Evolutionary conservation across 2,888 invertebrate species (phyloP), one percentile per base, ranked within the genome.

Genomic region (Stenotaenia linearis): DNA sequence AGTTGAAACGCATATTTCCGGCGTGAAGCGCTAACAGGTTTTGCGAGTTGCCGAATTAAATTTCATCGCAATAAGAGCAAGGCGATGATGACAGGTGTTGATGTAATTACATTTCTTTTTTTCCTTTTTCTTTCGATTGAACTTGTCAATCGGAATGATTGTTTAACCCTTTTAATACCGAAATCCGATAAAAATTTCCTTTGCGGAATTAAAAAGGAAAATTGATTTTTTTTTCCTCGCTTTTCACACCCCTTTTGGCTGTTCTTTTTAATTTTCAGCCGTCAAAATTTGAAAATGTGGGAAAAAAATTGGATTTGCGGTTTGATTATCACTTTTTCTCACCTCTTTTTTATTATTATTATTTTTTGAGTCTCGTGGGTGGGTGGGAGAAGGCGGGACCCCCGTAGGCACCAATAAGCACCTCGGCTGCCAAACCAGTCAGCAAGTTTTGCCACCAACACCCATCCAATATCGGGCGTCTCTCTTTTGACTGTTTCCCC

Each of bases 381-480:
- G 69, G 69, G 6, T 6, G 18, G 69, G 69, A 25, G 69, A 69
- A 69, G 69, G 69, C 69, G 69, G 69, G 69, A 69, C 69, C 69
- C 69, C 69, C 25, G 69, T 69, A 69, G 77, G 40, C 35, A 77
- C 78, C 78, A 78, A 78, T 78, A 78, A 78, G 56, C 61, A 61
- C 56, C 61, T 78, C 23, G 74, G 79, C 28, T 75, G 79, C 78
- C 61, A 61, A 78, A 30, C 78, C 56, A 50, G 10, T 77, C 77
- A 77, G 45, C 77, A 77, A 45, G 30, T 18, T 50, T 50, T 32
- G 78, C 28, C 61, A 21, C 23, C 76, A 32, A 32, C 18, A 32
- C 76, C 77, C 45, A 77, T 77, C 77, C 77, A 77, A 77, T 77
- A 77, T 61, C 23, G 77, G 32, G 45, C 75, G 50, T 61, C 61